Evolutionary conservation across 2,888 invertebrate genomes (phyloP).

Genomic region (Listrodromus nycthemerus): DNA sequence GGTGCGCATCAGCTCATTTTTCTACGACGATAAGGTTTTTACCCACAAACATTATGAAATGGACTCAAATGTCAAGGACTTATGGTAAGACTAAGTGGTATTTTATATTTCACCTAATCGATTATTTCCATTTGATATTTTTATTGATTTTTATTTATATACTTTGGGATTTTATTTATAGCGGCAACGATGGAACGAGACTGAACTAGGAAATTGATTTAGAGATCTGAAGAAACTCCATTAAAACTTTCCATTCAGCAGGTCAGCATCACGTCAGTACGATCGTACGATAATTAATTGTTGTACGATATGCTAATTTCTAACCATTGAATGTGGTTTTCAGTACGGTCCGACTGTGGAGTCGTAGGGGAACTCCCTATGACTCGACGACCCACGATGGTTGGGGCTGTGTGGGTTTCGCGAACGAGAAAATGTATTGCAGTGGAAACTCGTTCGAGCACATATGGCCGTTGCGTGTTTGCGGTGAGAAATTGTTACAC

Average conservation of each 20-base stretch:
- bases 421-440: not conserved
- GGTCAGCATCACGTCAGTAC: not conserved
- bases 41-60: not conserved
- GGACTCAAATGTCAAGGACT: not conserved
- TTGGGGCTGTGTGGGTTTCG: not conserved
- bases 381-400: not conserved
- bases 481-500: not conserved
- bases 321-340: not conserved
- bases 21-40: conserved; percentile 80
- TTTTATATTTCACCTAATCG: too few species aligned
- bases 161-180: not conserved
- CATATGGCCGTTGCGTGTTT: not conserved
- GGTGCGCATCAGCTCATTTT: conserved; percentile 89
- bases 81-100: too few species aligned
- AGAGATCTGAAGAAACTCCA: not conserved
- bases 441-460: not conserved
- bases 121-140: too few species aligned
- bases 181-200: not conserved
- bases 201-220: not conserved
- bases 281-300: not conserved
- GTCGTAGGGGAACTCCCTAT: not conserved
- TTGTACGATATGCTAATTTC: not conserved
- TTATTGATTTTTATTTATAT: not conserved
- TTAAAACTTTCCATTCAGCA: not conserved
- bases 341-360: not conserved